Percentiles rank a stretch among this genome's conserved stretches.
phyloP scores from a whole-genome alignment of 2,888 invertebrate species.

The Sycophila texana region DNA sequence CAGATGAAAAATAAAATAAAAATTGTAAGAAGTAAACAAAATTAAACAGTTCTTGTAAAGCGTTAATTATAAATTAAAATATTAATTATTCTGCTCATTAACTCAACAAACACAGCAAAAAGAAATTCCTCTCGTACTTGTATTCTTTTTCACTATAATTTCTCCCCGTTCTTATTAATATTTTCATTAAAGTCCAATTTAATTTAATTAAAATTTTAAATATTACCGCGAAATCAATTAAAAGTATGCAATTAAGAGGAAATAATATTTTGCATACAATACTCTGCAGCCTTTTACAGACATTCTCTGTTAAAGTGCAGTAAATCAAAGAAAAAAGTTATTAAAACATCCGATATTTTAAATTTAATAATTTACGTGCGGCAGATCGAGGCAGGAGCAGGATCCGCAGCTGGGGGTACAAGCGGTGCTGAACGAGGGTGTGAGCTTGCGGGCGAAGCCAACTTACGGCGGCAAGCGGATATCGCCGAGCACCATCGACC shows the following conservation, averaged over 20 bases:
- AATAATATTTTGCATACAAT: background rate
- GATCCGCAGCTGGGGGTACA: constrained; percentile 55
- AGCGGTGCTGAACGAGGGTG: constrained; percentile 60
- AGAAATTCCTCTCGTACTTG: background rate
- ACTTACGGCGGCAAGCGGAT: constrained; percentile 82
- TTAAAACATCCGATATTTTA: background rate
- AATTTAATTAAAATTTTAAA: background rate
- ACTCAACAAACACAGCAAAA: background rate
- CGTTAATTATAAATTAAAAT: background rate
- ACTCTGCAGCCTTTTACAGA: background rate
- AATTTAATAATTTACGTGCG: background rate
- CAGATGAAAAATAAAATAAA: background rate
- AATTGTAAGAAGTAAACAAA: background rate
- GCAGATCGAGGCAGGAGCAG: constrained; percentile 40
- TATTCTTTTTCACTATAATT: background rate
- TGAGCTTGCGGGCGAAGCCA: constrained; percentile 67
- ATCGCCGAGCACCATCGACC: constrained; percentile 86
- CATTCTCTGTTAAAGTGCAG: background rate
- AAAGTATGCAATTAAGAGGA: background rate
- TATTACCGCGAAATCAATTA: background rate
- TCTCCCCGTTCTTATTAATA: background rate
- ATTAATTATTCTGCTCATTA: background rate
- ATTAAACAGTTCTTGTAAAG: background rate
- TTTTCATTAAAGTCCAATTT: background rate
- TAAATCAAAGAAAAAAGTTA: background rate